A percentile compares a stretch with the other conserved stretches of the same genome.
phyloP scores from a whole-genome alignment of 2,113 vertebrate species.

The Natator depressus region DNA sequence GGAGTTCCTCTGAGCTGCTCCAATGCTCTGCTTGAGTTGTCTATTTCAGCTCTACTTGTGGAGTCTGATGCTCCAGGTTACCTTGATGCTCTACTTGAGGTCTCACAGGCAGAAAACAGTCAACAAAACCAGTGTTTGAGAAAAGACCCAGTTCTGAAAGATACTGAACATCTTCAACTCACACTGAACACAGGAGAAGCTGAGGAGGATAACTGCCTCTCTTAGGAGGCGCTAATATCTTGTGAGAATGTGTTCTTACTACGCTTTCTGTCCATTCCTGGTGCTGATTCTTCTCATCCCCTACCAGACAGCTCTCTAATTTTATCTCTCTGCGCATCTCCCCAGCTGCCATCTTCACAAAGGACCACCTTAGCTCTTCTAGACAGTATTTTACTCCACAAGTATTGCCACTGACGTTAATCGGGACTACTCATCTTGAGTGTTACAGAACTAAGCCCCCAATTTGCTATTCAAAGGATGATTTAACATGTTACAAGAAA shows the following conservation, averaged over 20 bases:
- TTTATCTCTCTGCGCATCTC: not conserved
- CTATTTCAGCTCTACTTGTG: accelerated
- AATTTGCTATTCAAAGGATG: constrained; percentile 29
- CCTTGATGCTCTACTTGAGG: accelerated
- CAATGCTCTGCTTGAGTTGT: not conserved
- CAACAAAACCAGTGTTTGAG: not conserved
- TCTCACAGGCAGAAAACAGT: not conserved
- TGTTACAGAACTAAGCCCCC: not conserved
- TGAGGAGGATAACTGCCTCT: not conserved
- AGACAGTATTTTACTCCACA: not conserved
- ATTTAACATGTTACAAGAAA: not conserved
- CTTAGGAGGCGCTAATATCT: not conserved
- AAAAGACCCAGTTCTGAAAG: accelerated
- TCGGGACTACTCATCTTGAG: not conserved
- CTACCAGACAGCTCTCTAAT: not conserved
- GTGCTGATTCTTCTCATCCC: not conserved
- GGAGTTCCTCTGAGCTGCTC: not conserved
- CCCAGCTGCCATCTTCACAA: not conserved
- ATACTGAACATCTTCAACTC: not conserved
- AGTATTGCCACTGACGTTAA: not conserved
- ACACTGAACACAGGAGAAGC: not conserved
- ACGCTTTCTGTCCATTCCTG: not conserved
- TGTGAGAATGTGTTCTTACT: accelerated
- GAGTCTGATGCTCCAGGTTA: not conserved
- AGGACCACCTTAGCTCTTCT: not conserved